Conservation (phyloP, 2,113 vertebrate genomes). For the Jaculus jaculus region DNA sequence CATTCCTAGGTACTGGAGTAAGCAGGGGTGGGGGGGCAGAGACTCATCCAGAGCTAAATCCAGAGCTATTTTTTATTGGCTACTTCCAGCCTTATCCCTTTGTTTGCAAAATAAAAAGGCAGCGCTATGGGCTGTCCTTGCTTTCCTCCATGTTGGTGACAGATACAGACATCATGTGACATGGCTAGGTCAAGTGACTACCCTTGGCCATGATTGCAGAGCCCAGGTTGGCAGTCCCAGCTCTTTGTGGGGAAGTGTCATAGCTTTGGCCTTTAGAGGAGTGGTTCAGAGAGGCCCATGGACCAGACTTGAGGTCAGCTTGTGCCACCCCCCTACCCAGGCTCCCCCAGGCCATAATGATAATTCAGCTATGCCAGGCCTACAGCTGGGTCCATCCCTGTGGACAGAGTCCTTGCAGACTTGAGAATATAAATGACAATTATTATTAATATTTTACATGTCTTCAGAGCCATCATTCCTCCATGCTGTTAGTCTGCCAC, state of each 20-base stretch:
- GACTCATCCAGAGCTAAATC: neutral
- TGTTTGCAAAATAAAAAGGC: neutral
- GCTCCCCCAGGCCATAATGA: neutral
- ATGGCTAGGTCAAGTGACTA: neutral
- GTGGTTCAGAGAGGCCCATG: neutral
- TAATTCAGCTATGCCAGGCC: neutral
- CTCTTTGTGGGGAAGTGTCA: fast-evolving
- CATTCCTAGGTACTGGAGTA: fast-evolving
- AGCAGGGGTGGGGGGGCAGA: neutral
- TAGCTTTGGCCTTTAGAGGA: neutral
- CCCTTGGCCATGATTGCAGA: fast-evolving
- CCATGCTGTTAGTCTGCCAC: conserved; percentile 92
- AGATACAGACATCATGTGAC: fast-evolving
- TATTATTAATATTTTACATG: conserved; percentile 97
- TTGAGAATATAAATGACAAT: conserved; percentile 90
- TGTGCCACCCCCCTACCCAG: neutral
- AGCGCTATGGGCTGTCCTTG: fast-evolving
- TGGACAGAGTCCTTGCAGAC: conserved; percentile 87
- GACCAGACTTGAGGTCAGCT: neutral
- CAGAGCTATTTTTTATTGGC: no score
- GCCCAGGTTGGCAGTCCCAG: neutral
- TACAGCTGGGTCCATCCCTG: conserved; percentile 72
- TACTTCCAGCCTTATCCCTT: neutral
- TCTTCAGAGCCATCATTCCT: conserved; percentile 89
- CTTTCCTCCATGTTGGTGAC: neutral